Conservation (phyloP, 2,888 invertebrate genomes). For the Ophion slaviceki region DNA sequence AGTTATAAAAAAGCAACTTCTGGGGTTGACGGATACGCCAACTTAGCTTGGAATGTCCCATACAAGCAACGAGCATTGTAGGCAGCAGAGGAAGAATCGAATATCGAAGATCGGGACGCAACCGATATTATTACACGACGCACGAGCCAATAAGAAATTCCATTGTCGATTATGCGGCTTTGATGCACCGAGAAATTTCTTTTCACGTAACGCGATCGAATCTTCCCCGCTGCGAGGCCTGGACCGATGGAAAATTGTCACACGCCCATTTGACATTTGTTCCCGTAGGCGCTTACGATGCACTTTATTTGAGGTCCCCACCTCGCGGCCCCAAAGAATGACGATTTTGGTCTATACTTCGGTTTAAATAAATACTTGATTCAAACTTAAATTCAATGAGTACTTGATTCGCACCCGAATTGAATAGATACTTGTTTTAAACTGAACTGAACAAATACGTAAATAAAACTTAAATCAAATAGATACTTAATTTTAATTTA, state of each 20-base stretch:
- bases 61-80: not conserved
- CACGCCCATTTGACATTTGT: slow-evolving; percentile 58
- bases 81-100: slow-evolving; percentile 31
- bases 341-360: not conserved
- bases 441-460: too few species aligned
- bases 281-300: slow-evolving; percentile 34
- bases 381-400: not conserved
- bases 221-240: slow-evolving; percentile 30
- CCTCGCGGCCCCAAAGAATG: not conserved
- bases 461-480: not conserved
- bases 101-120: slow-evolving; percentile 43
- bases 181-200: slow-evolving; percentile 50
- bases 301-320: slow-evolving; percentile 8
- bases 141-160: slow-evolving; percentile 41
- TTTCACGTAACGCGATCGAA: slow-evolving; percentile 28
- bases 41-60: not conserved
- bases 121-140: slow-evolving; percentile 38
- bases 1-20: too few species aligned
- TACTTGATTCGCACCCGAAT: not conserved
- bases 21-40: not conserved
- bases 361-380: not conserved
- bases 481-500: not conserved
- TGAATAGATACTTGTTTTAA: not conserved
- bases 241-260: slow-evolving; percentile 57
- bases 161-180: slow-evolving; percentile 41